These are phyloP conservation scores for Myotis vivesi DNA, from an alignment of 2,797 vertebrate species.

Conservation along the genomic window DNA sequence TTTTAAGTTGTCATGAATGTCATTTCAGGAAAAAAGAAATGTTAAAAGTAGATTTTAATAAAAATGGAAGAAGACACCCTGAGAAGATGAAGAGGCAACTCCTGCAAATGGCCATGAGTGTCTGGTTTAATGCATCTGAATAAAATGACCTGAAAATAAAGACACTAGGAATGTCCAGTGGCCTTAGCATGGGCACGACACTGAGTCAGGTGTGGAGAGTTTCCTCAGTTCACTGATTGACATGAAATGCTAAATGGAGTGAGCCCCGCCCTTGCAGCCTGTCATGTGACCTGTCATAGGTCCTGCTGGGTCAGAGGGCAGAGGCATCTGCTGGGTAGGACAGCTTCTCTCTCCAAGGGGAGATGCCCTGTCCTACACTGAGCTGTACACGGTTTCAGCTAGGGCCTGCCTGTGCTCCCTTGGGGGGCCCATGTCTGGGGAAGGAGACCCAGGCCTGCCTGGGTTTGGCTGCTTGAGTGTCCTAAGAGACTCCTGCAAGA, in stretches of 20 bases:
- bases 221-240: background rate
- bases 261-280: background rate
- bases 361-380: fast-evolving
- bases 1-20: background rate
- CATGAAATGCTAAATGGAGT: fast-evolving
- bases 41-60: background rate
- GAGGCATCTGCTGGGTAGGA: fast-evolving
- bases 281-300: fast-evolving
- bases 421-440: background rate
- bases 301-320: background rate
- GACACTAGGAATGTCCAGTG: fast-evolving
- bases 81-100: background rate
- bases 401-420: fast-evolving
- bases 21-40: background rate
- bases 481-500: background rate
- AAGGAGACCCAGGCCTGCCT: background rate
- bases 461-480: background rate
- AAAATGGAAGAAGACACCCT: background rate
- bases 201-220: fast-evolving
- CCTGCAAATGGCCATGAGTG: no score
- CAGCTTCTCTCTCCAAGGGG: background rate
- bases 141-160: background rate
- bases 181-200: fast-evolving
- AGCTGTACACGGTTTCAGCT: fast-evolving
- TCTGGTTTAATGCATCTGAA: background rate